Base-by-base conservation (phyloP, 1,140 invertebrate species). In the Saccostrea echinata region DNA sequence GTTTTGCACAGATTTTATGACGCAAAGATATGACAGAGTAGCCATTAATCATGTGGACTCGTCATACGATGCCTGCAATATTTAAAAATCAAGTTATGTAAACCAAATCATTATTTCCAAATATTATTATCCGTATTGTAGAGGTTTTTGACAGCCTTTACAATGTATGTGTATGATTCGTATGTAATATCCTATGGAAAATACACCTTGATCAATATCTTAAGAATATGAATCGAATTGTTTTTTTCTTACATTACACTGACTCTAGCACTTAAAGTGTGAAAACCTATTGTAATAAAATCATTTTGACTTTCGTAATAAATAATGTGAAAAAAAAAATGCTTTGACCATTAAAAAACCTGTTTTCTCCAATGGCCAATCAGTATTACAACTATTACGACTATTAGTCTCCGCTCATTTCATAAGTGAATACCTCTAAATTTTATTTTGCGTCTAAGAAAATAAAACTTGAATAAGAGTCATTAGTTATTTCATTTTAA, bases 1-100 rank as follows among this genome's bases (percentile, higher is more conserved):
- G 18, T 76, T 76, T 76, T 30, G 68, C 24, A 76, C 68, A 76
- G 68, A 33, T 27, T 76, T 76, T 76, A 76, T 76, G 68, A 76
- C 68, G 68, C 68, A 76, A 76, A 76, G 27, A 76, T 76, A 27
- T 76, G 68, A 76, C 13, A 30, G 30, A 16, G 30, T 61, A 16
- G 11, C 24, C 30, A 76, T 76, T 76, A 76, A 76, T 76, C 68
- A 76, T 24, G 16, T 11, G 68, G 68, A 30, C 68, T 76, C 27
- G 68, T 76, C 68, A 76, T 76, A 76, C 12, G 68, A 76, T 16
- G 24, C 68, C 27, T 43, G 43, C 68, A 76, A 16, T 30, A 76
- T 76, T 76, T 76, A 76, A 8, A 76, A 76, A 8, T 33, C 30
- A 27, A 76, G 55, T 33, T 76, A 76, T 76, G 68, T 76, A 76